Conservation (phyloP, 2,888 invertebrate species). For the Rhynchonema sp. region DNA sequence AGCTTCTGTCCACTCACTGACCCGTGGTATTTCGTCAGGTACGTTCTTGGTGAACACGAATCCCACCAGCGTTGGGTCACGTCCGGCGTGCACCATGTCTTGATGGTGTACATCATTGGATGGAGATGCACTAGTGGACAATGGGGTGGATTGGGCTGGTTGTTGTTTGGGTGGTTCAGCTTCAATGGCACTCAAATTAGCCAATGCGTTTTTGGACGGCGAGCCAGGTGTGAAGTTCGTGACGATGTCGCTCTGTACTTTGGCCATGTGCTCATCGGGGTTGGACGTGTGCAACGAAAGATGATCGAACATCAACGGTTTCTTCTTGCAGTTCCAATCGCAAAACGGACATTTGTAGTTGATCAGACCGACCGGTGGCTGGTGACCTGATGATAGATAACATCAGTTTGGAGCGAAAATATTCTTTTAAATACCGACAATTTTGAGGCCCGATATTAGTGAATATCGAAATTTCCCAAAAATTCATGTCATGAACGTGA, state of each 20-base stretch:
- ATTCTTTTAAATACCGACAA: too few species aligned
- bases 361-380: conserved; percentile 7
- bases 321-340: conserved; percentile 12
- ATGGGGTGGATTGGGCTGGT: too few species aligned
- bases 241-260: conserved; percentile 13
- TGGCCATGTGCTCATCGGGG: conserved; percentile 9
- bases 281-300: conserved; percentile 12
- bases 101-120: background rate
- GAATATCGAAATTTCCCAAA: too few species aligned
- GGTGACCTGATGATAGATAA: background rate
- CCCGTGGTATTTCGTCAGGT: conserved; percentile 6
- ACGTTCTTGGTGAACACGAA: background rate
- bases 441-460: too few species aligned
- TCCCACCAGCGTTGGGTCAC: background rate
- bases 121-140: background rate
- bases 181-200: too few species aligned
- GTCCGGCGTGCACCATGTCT: conserved; percentile 3
- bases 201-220: background rate
- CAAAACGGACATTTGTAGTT: conserved; percentile 15
- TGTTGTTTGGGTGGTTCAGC: too few species aligned
- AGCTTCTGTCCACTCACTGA: too few species aligned
- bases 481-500: too few species aligned
- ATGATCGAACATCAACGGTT: conserved; percentile 10
- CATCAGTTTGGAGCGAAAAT: too few species aligned
- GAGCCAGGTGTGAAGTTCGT: background rate